These are phyloP conservation scores for Acrocyrtus sp. DNA, from an alignment of 2,888 invertebrate species.

Conservation along the genomic window DNA sequence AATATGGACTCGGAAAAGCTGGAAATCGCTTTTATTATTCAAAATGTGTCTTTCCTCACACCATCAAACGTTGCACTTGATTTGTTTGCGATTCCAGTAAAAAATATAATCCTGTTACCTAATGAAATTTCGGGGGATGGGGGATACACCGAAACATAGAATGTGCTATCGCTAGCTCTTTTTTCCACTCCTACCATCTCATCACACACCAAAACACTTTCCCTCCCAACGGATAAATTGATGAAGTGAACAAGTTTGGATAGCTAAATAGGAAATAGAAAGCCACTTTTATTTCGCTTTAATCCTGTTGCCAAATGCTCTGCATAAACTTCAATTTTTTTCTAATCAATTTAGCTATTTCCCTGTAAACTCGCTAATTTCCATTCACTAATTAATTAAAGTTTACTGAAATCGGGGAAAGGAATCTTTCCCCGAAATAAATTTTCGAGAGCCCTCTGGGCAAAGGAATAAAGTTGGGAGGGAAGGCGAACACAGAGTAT, in stretches of 20 bases:
- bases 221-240: not conserved
- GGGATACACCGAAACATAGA: not conserved
- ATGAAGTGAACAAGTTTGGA: constrained; percentile 1
- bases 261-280: too few species aligned
- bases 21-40: too few species aligned
- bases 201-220: not conserved
- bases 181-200: too few species aligned
- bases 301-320: too few species aligned
- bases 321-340: too few species aligned
- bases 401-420: not conserved
- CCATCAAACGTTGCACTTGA: constrained; percentile 37
- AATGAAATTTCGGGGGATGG: constrained; percentile 25
- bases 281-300: too few species aligned
- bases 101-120: constrained; percentile 36
- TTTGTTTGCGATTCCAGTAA: too few species aligned
- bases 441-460: not conserved
- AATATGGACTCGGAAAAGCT: too few species aligned
- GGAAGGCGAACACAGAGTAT: not conserved
- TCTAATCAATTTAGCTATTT: too few species aligned
- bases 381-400: not conserved
- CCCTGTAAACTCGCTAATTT: not conserved
- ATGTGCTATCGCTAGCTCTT: too few species aligned
- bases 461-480: not conserved
- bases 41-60: constrained; percentile 13
- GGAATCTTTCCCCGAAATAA: too few species aligned